Percentiles rank a stretch among this genome's conserved stretches.
phyloP scores from a whole-genome alignment of 1,140 invertebrate genomes.

The Bombus waltoni region DNA sequence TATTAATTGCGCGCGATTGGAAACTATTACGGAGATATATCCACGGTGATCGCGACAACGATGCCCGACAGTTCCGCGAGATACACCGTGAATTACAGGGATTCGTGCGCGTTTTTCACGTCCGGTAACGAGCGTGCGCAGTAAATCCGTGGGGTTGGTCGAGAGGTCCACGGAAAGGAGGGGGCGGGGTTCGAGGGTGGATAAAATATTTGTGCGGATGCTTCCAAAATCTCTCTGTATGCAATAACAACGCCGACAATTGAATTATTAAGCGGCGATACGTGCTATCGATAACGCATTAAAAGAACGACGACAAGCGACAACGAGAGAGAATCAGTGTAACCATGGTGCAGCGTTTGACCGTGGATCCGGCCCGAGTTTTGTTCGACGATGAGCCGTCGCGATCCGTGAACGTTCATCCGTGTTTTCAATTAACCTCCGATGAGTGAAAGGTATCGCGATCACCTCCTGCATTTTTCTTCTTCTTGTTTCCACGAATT shows the following conservation, averaged over 20 bases:
- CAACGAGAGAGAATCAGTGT: neutral
- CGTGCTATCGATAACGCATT: slow-evolving; percentile 1
- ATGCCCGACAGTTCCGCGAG: neutral
- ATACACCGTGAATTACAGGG: slow-evolving; percentile 25
- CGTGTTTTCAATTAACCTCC: neutral
- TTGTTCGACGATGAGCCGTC: neutral
- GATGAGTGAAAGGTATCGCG: no score
- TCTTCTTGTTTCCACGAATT: no score
- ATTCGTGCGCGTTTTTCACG: slow-evolving; percentile 11
- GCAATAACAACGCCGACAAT: slow-evolving; percentile 10
- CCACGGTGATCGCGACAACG: neutral
- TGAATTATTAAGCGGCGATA: slow-evolving; percentile 32
- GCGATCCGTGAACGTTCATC: neutral
- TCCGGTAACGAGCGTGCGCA: neutral
- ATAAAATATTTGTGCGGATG: slow-evolving; percentile 27
- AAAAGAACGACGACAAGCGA: slow-evolving; percentile 17
- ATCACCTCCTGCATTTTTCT: no score
- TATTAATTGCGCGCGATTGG: slow-evolving; percentile 40
- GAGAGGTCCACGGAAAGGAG: neutral
- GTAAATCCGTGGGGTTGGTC: neutral
- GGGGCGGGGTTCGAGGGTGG: neutral
- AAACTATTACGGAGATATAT: slow-evolving; percentile 10
- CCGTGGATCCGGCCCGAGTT: neutral
- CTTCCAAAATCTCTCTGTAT: slow-evolving; percentile 5
- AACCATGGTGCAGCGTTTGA: neutral